A percentile compares a stretch with the other conserved stretches of the same genome.
Conservation (phyloP, 1,140 invertebrate genomes). For the Pseudomyrmex concolor region DNA sequence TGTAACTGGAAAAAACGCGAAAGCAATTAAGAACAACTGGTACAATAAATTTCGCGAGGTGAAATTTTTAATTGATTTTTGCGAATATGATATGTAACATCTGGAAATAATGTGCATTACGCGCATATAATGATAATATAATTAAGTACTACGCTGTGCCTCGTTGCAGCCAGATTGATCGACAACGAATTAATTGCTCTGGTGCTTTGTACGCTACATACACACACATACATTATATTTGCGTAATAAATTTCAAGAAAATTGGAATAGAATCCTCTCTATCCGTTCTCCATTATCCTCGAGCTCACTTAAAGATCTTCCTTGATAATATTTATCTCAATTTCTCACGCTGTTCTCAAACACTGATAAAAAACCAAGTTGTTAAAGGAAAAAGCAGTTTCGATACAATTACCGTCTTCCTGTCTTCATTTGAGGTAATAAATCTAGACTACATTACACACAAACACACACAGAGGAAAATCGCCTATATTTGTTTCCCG, state of each 20-base stretch:
- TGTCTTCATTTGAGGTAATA: slow-evolving; percentile 30
- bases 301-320: not conserved
- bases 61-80: slow-evolving; percentile 7
- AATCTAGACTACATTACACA: not conserved
- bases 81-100: not conserved
- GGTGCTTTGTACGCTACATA: not conserved
- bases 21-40: slow-evolving; percentile 23
- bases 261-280: slow-evolving; percentile 21
- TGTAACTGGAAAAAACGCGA: slow-evolving; percentile 1
- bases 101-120: not conserved
- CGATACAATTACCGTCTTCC: slow-evolving; percentile 49
- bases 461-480: not conserved
- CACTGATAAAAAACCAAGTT: slow-evolving; percentile 28
- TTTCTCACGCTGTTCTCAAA: slow-evolving; percentile 23
- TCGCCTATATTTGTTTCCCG: slow-evolving; percentile 34
- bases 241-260: slow-evolving; percentile 28
- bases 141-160: not conserved
- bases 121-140: not conserved
- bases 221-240: not conserved
- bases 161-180: not conserved
- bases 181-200: slow-evolving; percentile 24
- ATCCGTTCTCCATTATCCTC: not conserved
- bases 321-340: slow-evolving; percentile 6
- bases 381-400: slow-evolving; percentile 20
- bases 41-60: not conserved